A percentile compares a stretch with the other conserved stretches of the same genome.
Conservation (phyloP, 1,140 invertebrate genomes). For the Kradibia gibbosae region DNA sequence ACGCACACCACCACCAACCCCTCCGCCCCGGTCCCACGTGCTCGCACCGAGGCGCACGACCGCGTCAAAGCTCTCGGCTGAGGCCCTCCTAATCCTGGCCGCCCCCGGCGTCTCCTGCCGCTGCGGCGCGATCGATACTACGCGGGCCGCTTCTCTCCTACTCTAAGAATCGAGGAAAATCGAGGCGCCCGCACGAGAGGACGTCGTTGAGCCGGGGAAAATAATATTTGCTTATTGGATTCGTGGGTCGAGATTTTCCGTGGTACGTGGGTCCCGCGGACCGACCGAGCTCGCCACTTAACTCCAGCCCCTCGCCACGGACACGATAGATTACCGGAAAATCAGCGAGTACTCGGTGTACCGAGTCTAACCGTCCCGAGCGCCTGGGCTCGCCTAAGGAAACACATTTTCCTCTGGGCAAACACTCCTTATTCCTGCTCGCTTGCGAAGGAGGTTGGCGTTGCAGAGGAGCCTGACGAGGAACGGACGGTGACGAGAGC, state of each 20-base stretch:
- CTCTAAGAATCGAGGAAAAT: background rate
- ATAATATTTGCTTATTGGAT: constrained; percentile 28
- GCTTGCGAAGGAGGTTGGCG: background rate
- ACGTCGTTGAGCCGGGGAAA: background rate
- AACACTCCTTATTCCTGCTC: constrained; percentile 56
- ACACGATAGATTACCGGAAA: constrained; percentile 30
- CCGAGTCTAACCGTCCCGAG: constrained; percentile 66
- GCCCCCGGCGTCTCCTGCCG: background rate
- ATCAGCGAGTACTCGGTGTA: constrained; percentile 61
- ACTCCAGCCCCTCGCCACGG: background rate
- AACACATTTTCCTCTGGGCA: constrained; percentile 72
- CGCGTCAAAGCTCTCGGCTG: background rate
- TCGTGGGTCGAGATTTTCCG: constrained; percentile 6
- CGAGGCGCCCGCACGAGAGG: background rate
- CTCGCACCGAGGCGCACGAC: no score
- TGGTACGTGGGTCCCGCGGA: background rate
- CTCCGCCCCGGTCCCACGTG: no score
- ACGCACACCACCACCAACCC: no score
- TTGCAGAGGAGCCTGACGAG: background rate
- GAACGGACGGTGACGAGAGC: background rate
- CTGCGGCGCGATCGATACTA: constrained; percentile 6
- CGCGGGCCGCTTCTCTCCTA: background rate
- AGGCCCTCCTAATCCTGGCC: background rate
- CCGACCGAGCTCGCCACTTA: constrained; percentile 28
- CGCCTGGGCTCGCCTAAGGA: constrained; percentile 68